Conservation (phyloP, 2,113 vertebrate genomes). For the Circaetus cinerascens region DNA sequence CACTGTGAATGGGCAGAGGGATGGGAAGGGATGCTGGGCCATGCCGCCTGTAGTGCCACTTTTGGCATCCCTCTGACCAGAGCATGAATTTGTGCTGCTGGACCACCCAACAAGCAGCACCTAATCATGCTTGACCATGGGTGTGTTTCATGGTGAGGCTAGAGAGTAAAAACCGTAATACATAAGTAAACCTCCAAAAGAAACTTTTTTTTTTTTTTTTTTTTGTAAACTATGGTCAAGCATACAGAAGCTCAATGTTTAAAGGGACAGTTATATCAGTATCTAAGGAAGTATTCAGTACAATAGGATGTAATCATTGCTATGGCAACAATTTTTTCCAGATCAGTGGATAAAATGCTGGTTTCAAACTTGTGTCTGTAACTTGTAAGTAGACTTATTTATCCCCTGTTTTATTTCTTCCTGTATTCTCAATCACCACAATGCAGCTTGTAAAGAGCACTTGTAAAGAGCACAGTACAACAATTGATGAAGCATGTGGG, state of each 20-base stretch:
- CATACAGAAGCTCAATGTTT: neutral
- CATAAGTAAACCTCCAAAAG: neutral
- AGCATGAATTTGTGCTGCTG: neutral
- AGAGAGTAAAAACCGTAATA: neutral
- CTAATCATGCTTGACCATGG: neutral
- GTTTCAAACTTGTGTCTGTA: neutral
- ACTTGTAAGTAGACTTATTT: conserved; percentile 3
- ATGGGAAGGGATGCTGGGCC: neutral
- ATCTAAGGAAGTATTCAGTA: neutral
- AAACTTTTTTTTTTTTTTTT: neutral
- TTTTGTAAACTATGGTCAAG: neutral
- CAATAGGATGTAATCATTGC: neutral
- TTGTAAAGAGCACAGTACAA: neutral
- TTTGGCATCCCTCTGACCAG: neutral
- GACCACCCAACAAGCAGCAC: neutral
- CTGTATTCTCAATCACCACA: neutral
- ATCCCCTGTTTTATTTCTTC: conserved; percentile 16
- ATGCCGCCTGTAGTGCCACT: accelerated
- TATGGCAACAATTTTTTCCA: conserved; percentile 26
- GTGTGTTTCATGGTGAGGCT: neutral
- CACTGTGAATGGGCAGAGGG: accelerated
- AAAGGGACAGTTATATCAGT: neutral
- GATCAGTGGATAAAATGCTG: neutral
- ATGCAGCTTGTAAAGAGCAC: neutral
- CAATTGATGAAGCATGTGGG: neutral